A percentile compares a stretch with the other conserved stretches of the same genome.
Conservation (phyloP, 2,888 invertebrate species). For the Lapara coniferarum region DNA sequence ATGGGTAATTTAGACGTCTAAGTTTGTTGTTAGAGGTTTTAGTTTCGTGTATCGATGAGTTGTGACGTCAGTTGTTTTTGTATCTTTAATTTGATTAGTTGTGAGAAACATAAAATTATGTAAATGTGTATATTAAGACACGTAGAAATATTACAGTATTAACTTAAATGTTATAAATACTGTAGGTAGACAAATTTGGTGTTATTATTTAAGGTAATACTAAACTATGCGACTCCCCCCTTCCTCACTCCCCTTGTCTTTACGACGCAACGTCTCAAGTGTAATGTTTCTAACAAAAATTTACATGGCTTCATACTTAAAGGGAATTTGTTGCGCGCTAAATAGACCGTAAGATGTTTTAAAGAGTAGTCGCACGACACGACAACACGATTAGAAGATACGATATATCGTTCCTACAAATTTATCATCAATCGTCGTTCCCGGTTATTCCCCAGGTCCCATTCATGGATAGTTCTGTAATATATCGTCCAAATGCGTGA, state of each 20-base stretch:
- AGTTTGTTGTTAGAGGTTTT: background rate
- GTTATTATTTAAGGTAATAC: too few species aligned
- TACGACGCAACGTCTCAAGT: conserved; percentile 12
- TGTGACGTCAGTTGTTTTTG: background rate
- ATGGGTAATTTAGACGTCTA: conserved; percentile 19
- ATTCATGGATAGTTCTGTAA: too few species aligned
- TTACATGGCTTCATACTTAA: conserved; percentile 27
- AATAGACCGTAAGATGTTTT: background rate
- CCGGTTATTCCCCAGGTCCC: too few species aligned
- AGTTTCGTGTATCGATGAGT: background rate
- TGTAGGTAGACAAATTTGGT: too few species aligned
- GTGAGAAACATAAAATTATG: background rate
- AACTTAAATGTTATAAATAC: too few species aligned
- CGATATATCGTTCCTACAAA: background rate
- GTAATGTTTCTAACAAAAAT: conserved; percentile 24
- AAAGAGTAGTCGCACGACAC: background rate
- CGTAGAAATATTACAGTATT: too few species aligned
- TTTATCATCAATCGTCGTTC: too few species aligned
- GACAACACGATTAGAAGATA: background rate
- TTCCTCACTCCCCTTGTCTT: background rate
- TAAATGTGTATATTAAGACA: too few species aligned
- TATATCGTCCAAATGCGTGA: too few species aligned
- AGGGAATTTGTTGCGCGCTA: conserved; percentile 31
- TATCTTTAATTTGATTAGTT: background rate
- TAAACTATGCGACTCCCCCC: too few species aligned